Evolutionary conservation across 1,140 invertebrate genomes (phyloP).

Genomic region (Oryctes rhinoceros): DNA sequence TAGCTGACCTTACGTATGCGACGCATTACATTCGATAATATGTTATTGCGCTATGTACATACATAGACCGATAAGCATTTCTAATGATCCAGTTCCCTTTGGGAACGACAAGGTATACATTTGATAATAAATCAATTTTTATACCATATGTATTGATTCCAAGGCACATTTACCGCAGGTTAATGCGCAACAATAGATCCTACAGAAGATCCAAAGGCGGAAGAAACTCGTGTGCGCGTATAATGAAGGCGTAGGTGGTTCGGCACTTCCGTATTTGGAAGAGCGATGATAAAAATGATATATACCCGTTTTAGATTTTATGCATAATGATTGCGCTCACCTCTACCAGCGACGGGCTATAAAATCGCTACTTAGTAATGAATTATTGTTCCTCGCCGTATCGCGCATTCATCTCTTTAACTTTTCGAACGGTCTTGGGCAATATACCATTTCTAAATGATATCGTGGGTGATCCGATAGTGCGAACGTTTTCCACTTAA

Average conservation of each 20-base stretch:
- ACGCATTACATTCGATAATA: too few species aligned
- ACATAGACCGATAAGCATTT: too few species aligned
- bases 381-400: conserved; percentile 7
- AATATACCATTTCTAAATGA: conserved; percentile 1
- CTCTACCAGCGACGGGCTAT: not conserved
- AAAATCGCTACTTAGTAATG: conserved; percentile 10
- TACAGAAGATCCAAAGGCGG: too few species aligned
- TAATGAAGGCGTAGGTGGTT: not conserved
- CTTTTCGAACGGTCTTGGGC: not conserved
- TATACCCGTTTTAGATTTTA: conserved; percentile 16
- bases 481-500: not conserved
- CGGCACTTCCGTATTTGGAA: not conserved
- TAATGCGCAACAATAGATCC: too few species aligned
- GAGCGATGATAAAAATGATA: conserved; percentile 6
- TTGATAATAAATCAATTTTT: too few species aligned
- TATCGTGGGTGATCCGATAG: conserved; percentile 17
- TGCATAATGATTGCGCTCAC: not conserved
- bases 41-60: too few species aligned
- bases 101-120: too few species aligned
- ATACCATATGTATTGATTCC: too few species aligned
- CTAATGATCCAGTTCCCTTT: too few species aligned
- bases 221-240: not conserved
- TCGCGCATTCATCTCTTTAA: conserved; percentile 7
- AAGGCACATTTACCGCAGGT: too few species aligned
- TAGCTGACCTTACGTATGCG: too few species aligned